A percentile compares a stretch with the other conserved stretches of the same genome.
These are phyloP conservation scores for Scaptodrosophila latifasciaeformis DNA, from an alignment of 2,888 invertebrate genomes.

Conservation along the genomic window DNA sequence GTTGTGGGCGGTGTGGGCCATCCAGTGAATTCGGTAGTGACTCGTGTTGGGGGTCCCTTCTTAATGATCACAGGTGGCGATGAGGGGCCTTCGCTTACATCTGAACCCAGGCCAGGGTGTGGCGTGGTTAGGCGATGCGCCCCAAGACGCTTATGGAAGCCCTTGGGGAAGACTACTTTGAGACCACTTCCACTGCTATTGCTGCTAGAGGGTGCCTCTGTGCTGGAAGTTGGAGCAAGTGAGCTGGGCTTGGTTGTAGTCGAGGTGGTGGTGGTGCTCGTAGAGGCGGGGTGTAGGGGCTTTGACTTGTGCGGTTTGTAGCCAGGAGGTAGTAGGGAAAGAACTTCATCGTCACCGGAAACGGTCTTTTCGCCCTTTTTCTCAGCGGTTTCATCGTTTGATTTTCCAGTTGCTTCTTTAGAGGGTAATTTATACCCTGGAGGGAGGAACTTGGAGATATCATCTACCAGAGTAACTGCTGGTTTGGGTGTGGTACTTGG, in stretches of 20 bases:
- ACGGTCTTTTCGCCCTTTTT: slow-evolving; percentile 19
- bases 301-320: slow-evolving; percentile 78
- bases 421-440: slow-evolving; percentile 76
- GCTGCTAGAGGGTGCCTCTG: slow-evolving; percentile 53
- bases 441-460: slow-evolving; percentile 80
- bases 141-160: slow-evolving; percentile 78
- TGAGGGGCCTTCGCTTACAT: slow-evolving; percentile 55
- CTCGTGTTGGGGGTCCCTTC: slow-evolving; percentile 90
- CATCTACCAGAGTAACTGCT: slow-evolving; percentile 76
- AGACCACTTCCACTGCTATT: slow-evolving; percentile 69
- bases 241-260: slow-evolving; percentile 37
- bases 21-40: slow-evolving; percentile 91
- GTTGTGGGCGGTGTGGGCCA: slow-evolving; percentile 93
- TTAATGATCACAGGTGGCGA: slow-evolving; percentile 82
- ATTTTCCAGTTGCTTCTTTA: slow-evolving; percentile 74
- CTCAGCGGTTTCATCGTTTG: slow-evolving; percentile 60
- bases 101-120: slow-evolving; percentile 76
- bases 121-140: slow-evolving; percentile 77
- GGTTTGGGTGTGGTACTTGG: slow-evolving; percentile 74
- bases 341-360: slow-evolving; percentile 51
- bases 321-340: slow-evolving; percentile 77
- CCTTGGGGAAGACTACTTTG: slow-evolving; percentile 87
- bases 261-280: slow-evolving; percentile 27
- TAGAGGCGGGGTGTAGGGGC: slow-evolving; percentile 47
- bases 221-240: slow-evolving; percentile 29